Base-by-base conservation (phyloP, 2,797 vertebrate genomes). In the Alca torda region DNA sequence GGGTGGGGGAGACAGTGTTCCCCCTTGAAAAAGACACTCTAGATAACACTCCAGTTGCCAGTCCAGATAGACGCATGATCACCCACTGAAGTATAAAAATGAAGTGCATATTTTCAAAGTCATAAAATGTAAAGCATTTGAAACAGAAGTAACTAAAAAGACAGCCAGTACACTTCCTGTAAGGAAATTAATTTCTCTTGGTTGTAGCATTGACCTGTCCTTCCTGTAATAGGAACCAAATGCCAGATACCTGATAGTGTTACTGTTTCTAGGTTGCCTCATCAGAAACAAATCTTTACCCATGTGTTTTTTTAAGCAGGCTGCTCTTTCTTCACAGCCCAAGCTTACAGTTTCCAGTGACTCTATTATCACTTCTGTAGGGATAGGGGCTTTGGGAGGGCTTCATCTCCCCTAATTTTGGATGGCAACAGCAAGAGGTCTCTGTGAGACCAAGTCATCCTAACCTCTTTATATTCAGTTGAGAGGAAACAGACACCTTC, bases 181-280 rank as follows among this genome's bases (percentile, higher is more conserved):
- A 76, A 92, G 54, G 74, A 92, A 95, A 90, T 93, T 50, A 82
- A 76, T 89, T 92, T 87, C 20, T 81, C 39, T 89, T 89, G 77
- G 48, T 73, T 76, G 14, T 57, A 79, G 61, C 54, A 35, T 6
- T 90, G 91, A 69, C 53, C 24, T 72, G 65, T 93, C 94, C 73
- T 88, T 84, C 35, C 60, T 70, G 46, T 84, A 84, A 93, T 57
- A 82, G 45, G 48, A 95, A 84, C 64, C 68, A 87, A 92, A 91
- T 48, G 48, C 64, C 87, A 90, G 84, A 60, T 67, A 43, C 79
- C 75, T 33, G 48, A 80, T 67, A 84, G 39, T 1, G 0, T 89
- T 95, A 79, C 48, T 80, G 48, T 82, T 84, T 73, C 81, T 65
- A 33, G 33, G 18, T 59, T 91, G 48, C 53, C 48, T 91, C 68